Conservation (phyloP, 1,140 invertebrate species). For the Drosophila malerkotliana region DNA sequence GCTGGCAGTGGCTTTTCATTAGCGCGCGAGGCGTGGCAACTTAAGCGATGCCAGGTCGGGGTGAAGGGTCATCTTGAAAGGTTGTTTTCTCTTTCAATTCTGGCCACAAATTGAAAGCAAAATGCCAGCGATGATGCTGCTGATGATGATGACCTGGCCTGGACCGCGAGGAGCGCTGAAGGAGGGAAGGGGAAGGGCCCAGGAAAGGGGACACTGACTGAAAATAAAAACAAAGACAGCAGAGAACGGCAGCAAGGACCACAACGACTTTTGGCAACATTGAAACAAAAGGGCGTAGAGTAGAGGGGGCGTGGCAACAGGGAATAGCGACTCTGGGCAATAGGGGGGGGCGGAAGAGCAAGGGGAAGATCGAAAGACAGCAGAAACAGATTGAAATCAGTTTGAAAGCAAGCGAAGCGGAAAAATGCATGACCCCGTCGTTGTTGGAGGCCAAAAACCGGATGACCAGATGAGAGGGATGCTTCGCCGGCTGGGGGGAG, state of each 20-base stretch:
- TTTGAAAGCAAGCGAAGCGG: constrained; percentile 72
- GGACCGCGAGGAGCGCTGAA: neutral
- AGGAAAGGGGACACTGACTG: neutral
- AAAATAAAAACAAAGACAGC: constrained; percentile 19
- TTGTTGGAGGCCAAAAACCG: constrained; percentile 32
- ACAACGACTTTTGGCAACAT: constrained; percentile 63
- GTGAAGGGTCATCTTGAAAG: constrained; percentile 30
- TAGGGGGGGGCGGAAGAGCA: constrained; percentile 4
- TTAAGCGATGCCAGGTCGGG: constrained; percentile 22
- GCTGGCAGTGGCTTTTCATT: constrained; percentile 49
- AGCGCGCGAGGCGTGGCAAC: constrained; percentile 42
- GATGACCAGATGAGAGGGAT: constrained; percentile 9
- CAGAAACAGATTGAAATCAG: constrained; percentile 75
- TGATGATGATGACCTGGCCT: constrained; percentile 41
- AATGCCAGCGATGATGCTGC: constrained; percentile 50
- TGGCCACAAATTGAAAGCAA: constrained; percentile 69
- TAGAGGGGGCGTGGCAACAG: constrained; percentile 2
- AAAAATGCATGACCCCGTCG: constrained; percentile 62
- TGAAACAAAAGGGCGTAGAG: constrained; percentile 53
- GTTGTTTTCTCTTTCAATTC: constrained; percentile 51
- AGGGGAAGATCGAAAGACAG: constrained; percentile 63
- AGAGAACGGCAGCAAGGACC: constrained; percentile 25
- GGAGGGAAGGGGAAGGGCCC: no score
- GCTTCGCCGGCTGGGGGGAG: neutral
- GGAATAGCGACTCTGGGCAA: no score